A percentile compares a stretch with the other conserved stretches of the same genome.
These are phyloP conservation scores for Carposina sasakii DNA, from an alignment of 1,140 invertebrate species.

Conservation along the genomic window DNA sequence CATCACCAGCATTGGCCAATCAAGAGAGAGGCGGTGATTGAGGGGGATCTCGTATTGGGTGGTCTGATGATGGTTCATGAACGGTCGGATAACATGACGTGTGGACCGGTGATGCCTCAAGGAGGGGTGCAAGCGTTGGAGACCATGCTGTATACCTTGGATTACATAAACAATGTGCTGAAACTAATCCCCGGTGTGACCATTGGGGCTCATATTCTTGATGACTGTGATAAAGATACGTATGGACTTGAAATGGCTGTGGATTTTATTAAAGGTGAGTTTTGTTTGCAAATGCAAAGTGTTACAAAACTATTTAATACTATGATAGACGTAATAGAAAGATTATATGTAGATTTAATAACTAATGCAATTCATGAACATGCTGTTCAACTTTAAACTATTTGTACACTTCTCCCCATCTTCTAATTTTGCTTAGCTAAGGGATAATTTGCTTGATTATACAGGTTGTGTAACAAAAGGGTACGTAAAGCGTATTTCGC, in stretches of 20 bases:
- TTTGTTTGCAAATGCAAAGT: too few relatives aligned
- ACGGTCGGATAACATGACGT: conserved; percentile 85
- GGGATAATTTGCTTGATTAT: too few relatives aligned
- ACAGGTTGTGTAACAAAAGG: too few relatives aligned
- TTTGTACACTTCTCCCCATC: too few relatives aligned
- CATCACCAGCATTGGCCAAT: conserved; percentile 81
- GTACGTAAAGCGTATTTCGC: too few relatives aligned
- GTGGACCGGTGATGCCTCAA: conserved; percentile 95
- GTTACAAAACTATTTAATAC: too few relatives aligned
- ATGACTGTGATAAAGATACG: conserved; percentile 97
- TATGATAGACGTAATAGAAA: too few relatives aligned
- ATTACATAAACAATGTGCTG: conserved; percentile 82
- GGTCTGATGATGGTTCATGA: conserved; percentile 94
- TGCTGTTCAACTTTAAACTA: too few relatives aligned
- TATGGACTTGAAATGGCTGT: conserved; percentile 97
- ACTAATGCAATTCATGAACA: too few relatives aligned
- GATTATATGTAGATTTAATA: too few relatives aligned
- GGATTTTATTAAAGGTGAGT: conserved; percentile 98
- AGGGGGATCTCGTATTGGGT: conserved; percentile 88
- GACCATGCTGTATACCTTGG: conserved; percentile 93
- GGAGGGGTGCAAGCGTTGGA: conserved; percentile 93
- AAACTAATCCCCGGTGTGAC: conserved; percentile 81
- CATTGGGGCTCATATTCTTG: conserved; percentile 90
- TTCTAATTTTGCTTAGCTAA: too few relatives aligned
- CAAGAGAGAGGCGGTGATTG: conserved; percentile 88